Evolutionary conservation across 2,113 vertebrate genomes (phyloP).

Genomic region (Dromiciops gliroides): DNA sequence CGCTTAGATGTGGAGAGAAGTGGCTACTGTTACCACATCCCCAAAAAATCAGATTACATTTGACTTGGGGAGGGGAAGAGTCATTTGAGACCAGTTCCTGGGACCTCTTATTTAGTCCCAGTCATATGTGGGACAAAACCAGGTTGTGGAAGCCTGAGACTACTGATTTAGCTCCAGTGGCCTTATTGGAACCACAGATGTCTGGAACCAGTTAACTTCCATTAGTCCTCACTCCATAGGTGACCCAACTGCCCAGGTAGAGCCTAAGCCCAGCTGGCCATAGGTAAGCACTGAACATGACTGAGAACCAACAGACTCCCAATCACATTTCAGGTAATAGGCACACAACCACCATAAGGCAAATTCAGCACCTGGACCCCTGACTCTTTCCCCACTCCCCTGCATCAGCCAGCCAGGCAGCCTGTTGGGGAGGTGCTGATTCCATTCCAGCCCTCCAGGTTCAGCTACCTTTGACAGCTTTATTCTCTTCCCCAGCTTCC

Average conservation of each 20-base stretch:
- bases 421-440: fast-evolving
- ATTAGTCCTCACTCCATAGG: neutral
- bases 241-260: neutral
- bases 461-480: neutral
- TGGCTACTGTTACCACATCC: too few relatives aligned
- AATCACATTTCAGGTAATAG: neutral
- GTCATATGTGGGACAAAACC: neutral
- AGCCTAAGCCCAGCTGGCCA: neutral
- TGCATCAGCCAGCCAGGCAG: neutral
- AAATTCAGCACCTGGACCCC: neutral
- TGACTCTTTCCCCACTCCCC: neutral
- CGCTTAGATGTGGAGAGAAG: too few relatives aligned
- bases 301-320: neutral
- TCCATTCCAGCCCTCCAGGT: neutral
- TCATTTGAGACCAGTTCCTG: neutral
- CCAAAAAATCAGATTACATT: too few relatives aligned
- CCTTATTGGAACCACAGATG: neutral
- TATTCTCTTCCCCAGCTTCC: neutral
- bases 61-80: too few relatives aligned
- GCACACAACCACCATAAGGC: neutral
- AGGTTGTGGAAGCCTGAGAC: neutral
- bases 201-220: neutral
- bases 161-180: neutral
- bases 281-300: neutral
- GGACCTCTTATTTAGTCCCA: neutral